phyloP scores from a whole-genome alignment of 2,797 vertebrate genomes.

The Rhynchotus rufescens region DNA sequence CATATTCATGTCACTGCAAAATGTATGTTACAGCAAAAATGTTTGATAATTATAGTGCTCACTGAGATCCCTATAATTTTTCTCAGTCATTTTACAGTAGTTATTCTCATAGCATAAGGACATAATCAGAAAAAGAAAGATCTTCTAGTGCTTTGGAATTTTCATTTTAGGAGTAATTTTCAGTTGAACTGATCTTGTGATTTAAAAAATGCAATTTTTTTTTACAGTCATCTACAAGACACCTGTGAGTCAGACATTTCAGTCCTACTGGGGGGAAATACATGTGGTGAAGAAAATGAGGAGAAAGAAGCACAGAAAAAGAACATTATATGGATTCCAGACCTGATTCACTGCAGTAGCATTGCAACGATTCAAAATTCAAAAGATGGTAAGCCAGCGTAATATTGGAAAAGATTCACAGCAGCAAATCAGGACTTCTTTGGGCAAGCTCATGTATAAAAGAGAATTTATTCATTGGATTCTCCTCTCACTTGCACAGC shows the following conservation, averaged over 20 bases:
- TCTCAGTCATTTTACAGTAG: background rate
- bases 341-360: slow-evolving; percentile 28
- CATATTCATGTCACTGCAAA: background rate
- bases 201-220: background rate
- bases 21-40: background rate
- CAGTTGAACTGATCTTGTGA: background rate
- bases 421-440: slow-evolving; percentile 49
- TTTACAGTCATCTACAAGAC: background rate
- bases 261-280: background rate
- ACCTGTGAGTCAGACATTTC: background rate
- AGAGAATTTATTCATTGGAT: slow-evolving; percentile 40
- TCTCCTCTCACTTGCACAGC: slow-evolving; percentile 32
- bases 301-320: background rate
- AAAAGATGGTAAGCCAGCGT: slow-evolving; percentile 52
- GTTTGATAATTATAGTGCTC: slow-evolving; percentile 19
- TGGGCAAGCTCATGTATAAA: slow-evolving; percentile 18
- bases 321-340: background rate
- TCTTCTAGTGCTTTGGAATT: background rate
- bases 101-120: slow-evolving; percentile 7
- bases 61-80: slow-evolving; percentile 7
- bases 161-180: background rate
- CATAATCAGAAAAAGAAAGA: background rate
- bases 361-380: slow-evolving; percentile 36
- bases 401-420: slow-evolving; percentile 35
- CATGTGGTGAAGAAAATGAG: accelerated